Evolutionary conservation across 2,888 invertebrate genomes (phyloP).

Genomic region (Pseudanteris insignis): DNA sequence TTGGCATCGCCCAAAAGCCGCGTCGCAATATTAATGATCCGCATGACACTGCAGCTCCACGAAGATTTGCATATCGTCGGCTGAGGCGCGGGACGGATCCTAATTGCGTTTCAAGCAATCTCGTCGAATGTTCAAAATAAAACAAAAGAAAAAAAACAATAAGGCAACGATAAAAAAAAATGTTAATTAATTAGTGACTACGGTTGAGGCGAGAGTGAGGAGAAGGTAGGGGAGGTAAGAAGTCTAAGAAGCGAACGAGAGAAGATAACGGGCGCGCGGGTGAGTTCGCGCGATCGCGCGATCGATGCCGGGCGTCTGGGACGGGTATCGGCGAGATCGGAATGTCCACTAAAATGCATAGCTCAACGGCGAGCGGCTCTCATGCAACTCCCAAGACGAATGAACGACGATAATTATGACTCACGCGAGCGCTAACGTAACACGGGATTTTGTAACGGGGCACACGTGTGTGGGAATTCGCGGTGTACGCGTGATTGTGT

Average conservation of each 20-base stretch:
- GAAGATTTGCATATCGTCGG: too few species aligned
- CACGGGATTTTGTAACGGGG: slow-evolving; percentile 49
- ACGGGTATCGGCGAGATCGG: slow-evolving; percentile 32
- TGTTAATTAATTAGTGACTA: too few species aligned
- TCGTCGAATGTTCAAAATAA: too few species aligned
- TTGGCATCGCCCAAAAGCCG: too few species aligned
- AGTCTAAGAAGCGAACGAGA: too few species aligned
- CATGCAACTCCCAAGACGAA: slow-evolving; percentile 33
- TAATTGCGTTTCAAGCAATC: too few species aligned
- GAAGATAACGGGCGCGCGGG: not conserved
- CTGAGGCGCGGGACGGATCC: too few species aligned
- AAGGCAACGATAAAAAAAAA: not conserved
- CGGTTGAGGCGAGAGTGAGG: too few species aligned
- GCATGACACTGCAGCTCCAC: too few species aligned
- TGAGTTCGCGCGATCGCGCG: slow-evolving; percentile 6
- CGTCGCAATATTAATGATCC: too few species aligned
- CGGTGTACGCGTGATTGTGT: slow-evolving; percentile 45
- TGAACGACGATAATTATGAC: slow-evolving; percentile 47
- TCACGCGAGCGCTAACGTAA: slow-evolving; percentile 43
- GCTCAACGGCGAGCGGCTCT: slow-evolving; percentile 15
- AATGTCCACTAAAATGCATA: slow-evolving; percentile 35
- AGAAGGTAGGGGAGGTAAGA: too few species aligned
- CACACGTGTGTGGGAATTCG: slow-evolving; percentile 48
- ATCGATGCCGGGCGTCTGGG: slow-evolving; percentile 10
- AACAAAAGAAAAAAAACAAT: too few species aligned